Evolutionary conservation across 2,113 vertebrate genomes (phyloP), one percentile per base, ranked within the genome.

Genomic region (Periophthalmus modestus): DNA sequence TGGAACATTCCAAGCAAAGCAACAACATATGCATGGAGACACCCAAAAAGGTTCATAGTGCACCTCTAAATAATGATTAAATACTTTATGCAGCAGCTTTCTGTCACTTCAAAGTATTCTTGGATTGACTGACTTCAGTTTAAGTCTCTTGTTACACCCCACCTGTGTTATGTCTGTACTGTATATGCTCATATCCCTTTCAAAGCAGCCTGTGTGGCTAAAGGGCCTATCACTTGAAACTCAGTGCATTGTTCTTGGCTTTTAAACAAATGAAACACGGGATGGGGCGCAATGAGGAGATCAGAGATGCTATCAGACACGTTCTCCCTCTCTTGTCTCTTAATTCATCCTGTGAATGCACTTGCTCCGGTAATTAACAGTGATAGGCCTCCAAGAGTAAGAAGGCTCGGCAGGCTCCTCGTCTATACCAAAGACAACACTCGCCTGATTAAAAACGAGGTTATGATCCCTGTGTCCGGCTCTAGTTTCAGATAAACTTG

Each of bases 261-360:
- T 80, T 52, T 46, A 16, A 74, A 69, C 72, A 87, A 90, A 87
- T 78, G 52, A 74, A 69, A 79, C 69, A 36, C 23, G 63, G 59
- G 63, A 58, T 21, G 18, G 55, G 24, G 19, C 43, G 57, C 76
- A 76, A 61, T 34, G 21, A 55, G 48, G 54, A 68, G 84, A 88
- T 87, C 72, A 77, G 67, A 82, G 81, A 76, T 77, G 9, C 3
- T 50, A 79, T 84, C 75, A 81, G 65, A 76, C 74, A 70, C 67
- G 86, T 80, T 73, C 69, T 88, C 83, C 84, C 81, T 81, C 71
- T 85, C 59, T 80, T 72, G 73, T 85, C 81, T 79, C 66, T 77
- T 84, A 80, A 88, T 89, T 84, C 54, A 47, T 81, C 66, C 77
- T 86, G 71, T 75, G 80, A 86, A 82, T 70, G 75, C 36, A 4